Evolutionary conservation across 2,797 vertebrate species (phyloP).

Genomic region (Austrolebias charrua): DNA sequence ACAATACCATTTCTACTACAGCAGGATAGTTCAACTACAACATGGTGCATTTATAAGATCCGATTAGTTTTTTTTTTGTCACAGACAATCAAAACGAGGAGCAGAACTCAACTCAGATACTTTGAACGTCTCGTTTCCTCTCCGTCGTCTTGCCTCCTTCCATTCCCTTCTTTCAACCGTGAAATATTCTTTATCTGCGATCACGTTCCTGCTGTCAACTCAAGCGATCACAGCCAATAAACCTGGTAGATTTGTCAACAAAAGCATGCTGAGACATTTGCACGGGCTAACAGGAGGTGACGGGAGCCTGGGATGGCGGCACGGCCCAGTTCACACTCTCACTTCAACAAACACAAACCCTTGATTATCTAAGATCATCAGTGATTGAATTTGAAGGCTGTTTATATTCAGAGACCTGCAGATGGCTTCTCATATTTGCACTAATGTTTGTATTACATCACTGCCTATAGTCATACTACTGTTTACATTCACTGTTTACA

Average conservation of each 20-base stretch:
- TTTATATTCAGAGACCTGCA: constrained; percentile 43
- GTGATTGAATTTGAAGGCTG: constrained; percentile 27
- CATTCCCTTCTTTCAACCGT: neutral
- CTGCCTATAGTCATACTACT: too few species aligned
- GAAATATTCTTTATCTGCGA: neutral
- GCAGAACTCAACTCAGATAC: too few species aligned
- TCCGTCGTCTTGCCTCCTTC: too few species aligned
- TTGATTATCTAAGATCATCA: constrained; percentile 34
- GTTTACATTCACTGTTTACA: too few species aligned
- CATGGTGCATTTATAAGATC: too few species aligned
- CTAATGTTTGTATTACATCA: too few species aligned
- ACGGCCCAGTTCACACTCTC: constrained; percentile 42
- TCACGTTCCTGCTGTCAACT: constrained; percentile 1
- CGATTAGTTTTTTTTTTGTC: too few species aligned
- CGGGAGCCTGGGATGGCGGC: constrained; percentile 50
- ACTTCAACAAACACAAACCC: constrained; percentile 17
- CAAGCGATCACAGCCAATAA: constrained; percentile 1
- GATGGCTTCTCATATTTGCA: too few species aligned
- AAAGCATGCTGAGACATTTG: neutral
- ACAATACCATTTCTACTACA: too few species aligned
- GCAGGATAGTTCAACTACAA: too few species aligned
- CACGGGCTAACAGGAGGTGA: constrained; percentile 42
- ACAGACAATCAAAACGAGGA: too few species aligned
- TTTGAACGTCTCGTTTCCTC: too few species aligned
- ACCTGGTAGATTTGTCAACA: neutral